Percentiles rank a stretch among this genome's conserved stretches.
phyloP scores from a whole-genome alignment of 2,888 invertebrate genomes.

The Phorcus lineatus region DNA sequence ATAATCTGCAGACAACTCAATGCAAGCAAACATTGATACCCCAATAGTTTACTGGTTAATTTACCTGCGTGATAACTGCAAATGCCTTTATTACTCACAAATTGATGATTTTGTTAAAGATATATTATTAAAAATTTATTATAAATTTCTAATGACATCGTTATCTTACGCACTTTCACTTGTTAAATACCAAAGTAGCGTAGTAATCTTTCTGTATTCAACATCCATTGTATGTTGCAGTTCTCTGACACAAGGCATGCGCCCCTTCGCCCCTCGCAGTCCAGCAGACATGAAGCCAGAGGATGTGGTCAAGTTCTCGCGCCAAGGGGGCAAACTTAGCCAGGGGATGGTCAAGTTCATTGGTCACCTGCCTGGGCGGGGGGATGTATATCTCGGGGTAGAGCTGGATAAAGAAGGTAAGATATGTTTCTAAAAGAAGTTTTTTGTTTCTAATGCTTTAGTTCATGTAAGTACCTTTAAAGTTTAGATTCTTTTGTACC shows the following conservation, averaged over 20 bases:
- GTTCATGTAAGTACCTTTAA: neutral
- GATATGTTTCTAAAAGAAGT: neutral
- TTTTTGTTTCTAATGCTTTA: neutral
- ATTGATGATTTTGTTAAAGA: too few species aligned
- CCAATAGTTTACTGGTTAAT: too few species aligned
- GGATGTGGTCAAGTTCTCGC: constrained; percentile 74
- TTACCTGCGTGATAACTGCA: too few species aligned
- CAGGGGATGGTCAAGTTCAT: constrained; percentile 73
- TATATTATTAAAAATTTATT: too few species aligned
- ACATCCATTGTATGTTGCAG: constrained; percentile 34
- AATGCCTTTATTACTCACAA: too few species aligned
- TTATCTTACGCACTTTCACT: too few species aligned
- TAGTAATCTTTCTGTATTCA: too few species aligned
- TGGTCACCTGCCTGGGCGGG: constrained; percentile 73
- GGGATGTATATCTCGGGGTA: constrained; percentile 73
- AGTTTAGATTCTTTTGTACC: neutral
- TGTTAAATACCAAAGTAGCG: too few species aligned
- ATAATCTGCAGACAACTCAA: too few species aligned
- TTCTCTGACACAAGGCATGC: constrained; percentile 62
- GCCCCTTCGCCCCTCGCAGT: constrained; percentile 73
- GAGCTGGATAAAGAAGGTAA: constrained; percentile 75
- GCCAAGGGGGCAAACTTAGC: constrained; percentile 73
- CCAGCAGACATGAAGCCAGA: constrained; percentile 70
- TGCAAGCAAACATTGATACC: too few species aligned
- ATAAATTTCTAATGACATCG: too few species aligned